Percentiles rank a stretch among this genome's conserved stretches.
Conservation (phyloP, 2,797 vertebrate species). For the Amblyraja radiata region DNA sequence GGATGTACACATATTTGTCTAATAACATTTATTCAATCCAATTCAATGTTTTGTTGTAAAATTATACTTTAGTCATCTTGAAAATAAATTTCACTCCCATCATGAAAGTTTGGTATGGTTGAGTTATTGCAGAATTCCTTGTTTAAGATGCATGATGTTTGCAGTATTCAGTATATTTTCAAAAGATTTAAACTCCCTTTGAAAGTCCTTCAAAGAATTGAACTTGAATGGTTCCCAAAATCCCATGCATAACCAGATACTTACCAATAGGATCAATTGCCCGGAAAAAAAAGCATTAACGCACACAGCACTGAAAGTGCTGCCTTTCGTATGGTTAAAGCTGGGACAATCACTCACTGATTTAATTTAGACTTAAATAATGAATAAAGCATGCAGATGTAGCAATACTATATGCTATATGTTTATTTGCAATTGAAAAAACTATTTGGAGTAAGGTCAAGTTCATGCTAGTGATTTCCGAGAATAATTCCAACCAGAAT, state of each 20-base stretch:
- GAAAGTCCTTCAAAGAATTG: slow-evolving; percentile 34
- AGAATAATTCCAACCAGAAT: not conserved
- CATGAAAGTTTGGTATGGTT: slow-evolving; percentile 5
- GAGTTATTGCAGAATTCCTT: slow-evolving; percentile 19
- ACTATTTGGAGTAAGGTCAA: not conserved
- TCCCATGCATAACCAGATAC: slow-evolving; percentile 20
- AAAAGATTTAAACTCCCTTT: slow-evolving; percentile 34
- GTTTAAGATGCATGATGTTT: slow-evolving; percentile 20
- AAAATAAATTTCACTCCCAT: slow-evolving; percentile 19
- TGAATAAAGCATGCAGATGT: slow-evolving; percentile 8
- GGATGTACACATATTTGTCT: too few species aligned
- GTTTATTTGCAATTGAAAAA: not conserved
- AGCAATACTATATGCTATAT: not conserved
- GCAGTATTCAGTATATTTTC: slow-evolving; percentile 33
- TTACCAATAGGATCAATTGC: slow-evolving; percentile 34
- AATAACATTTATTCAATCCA: too few species aligned
- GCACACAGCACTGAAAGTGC: not conserved
- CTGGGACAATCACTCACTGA: not conserved
- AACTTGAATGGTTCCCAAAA: slow-evolving; percentile 36
- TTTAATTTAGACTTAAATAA: not conserved
- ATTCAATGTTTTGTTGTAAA: not conserved
- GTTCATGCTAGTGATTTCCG: not conserved
- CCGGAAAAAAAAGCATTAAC: slow-evolving; percentile 30
- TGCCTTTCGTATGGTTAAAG: not conserved
- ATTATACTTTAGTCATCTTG: not conserved